These are phyloP conservation scores for Asbolus verrucosus DNA, from an alignment of 1,140 invertebrate species.

Conservation along the genomic window DNA sequence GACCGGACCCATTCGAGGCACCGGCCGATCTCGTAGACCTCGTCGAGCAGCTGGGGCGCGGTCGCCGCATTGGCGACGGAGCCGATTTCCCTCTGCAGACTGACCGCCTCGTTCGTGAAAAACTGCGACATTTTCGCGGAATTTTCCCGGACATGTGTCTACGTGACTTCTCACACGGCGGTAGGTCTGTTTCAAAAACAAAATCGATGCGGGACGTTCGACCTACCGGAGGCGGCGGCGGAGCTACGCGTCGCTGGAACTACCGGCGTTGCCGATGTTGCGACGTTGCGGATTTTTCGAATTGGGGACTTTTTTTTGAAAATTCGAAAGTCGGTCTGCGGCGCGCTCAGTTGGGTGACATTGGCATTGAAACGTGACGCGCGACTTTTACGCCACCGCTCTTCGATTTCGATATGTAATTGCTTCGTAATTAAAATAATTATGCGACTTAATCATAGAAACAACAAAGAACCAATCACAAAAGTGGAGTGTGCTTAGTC, in stretches of 20 bases:
- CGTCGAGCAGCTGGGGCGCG: slow-evolving; percentile 51
- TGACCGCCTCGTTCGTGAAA: slow-evolving; percentile 58
- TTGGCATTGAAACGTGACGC: too few species aligned
- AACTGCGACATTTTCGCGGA: slow-evolving; percentile 58
- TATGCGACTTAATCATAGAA: slow-evolving; percentile 23
- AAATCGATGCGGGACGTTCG: slow-evolving; percentile 8
- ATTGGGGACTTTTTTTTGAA: too few species aligned
- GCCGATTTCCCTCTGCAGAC: slow-evolving; percentile 60
- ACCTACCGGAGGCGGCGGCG: not conserved
- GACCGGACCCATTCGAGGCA: slow-evolving; percentile 77
- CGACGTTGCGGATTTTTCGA: too few species aligned
- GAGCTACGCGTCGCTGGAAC: too few species aligned
- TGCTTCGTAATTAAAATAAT: slow-evolving; percentile 26
- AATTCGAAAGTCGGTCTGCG: not conserved
- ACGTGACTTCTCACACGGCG: slow-evolving; percentile 35
- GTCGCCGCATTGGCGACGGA: slow-evolving; percentile 40
- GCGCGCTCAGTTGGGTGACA: too few species aligned
- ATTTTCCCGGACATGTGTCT: slow-evolving; percentile 15
- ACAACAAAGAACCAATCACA: not conserved
- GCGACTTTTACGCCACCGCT: too few species aligned
- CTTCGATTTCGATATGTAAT: slow-evolving; percentile 2
- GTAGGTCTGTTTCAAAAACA: slow-evolving; percentile 7
- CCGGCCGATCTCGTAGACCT: slow-evolving; percentile 61
- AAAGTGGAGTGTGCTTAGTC: slow-evolving; percentile 28
- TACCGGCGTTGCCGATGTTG: too few species aligned